Evolutionary conservation across 2,113 vertebrate species (phyloP).

Genomic region (Sylvia atricapilla): DNA sequence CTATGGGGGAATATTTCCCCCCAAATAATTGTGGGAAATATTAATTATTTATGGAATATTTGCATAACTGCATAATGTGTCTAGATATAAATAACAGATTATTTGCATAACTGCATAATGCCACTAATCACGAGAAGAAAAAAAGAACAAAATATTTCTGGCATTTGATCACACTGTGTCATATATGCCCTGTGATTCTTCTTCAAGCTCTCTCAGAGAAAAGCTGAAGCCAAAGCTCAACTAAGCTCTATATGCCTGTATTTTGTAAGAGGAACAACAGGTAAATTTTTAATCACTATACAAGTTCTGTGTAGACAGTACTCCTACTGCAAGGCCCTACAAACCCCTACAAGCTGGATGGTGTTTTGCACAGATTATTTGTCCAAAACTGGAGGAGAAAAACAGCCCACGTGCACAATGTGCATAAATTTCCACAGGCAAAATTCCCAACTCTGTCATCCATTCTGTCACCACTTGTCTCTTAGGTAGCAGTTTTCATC

Average conservation of each 20-base stretch:
- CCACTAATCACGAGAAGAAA: slow-evolving; percentile 73
- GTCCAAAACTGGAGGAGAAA: neutral
- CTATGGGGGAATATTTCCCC: slow-evolving; percentile 64
- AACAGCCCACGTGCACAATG: neutral
- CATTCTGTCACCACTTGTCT: neutral
- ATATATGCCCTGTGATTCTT: slow-evolving; percentile 67
- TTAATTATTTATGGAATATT: slow-evolving; percentile 81
- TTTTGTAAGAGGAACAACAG: neutral
- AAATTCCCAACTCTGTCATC: neutral
- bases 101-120: slow-evolving; percentile 84
- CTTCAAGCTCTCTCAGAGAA: slow-evolving; percentile 31
- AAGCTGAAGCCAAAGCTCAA: slow-evolving; percentile 41
- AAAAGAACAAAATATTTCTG: slow-evolving; percentile 80
- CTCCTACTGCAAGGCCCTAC: neutral
- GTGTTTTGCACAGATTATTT: neutral
- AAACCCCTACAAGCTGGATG: neutral
- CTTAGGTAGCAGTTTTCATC: neutral
- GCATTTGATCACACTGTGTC: slow-evolving; percentile 73
- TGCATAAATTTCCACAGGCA: neutral
- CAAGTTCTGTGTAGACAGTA: neutral
- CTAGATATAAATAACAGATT: slow-evolving; percentile 83
- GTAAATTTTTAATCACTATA: neutral
- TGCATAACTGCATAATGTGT: slow-evolving; percentile 81
- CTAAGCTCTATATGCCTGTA: neutral
- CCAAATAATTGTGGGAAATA: slow-evolving; percentile 76